phyloP scores from a whole-genome alignment of 2,888 invertebrate species.

The Criorhina ranunculi region DNA sequence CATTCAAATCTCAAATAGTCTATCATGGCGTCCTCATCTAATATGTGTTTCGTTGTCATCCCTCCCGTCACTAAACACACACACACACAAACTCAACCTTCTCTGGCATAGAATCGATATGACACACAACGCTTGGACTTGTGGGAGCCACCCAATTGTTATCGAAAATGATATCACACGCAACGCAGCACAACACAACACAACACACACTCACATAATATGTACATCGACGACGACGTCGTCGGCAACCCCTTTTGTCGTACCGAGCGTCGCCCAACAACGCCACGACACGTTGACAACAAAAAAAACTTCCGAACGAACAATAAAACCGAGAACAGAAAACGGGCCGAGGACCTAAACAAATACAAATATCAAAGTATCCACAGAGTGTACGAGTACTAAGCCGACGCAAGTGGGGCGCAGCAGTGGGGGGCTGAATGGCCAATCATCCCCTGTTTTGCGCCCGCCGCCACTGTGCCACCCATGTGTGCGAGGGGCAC shows the following conservation, averaged over 20 bases:
- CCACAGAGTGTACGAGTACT: constrained; percentile 8
- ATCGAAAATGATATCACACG: constrained; percentile 75
- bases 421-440: constrained; percentile 36
- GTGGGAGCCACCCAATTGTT: constrained; percentile 73
- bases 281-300: constrained; percentile 37
- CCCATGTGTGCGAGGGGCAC: constrained; percentile 11
- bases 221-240: constrained; percentile 32
- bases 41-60: constrained; percentile 9
- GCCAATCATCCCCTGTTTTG: constrained; percentile 40
- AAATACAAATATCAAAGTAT: constrained; percentile 59
- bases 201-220: constrained; percentile 31
- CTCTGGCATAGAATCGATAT: constrained; percentile 49
- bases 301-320: constrained; percentile 35
- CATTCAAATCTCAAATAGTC: constrained; percentile 69
- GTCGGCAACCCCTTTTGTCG: constrained; percentile 35
- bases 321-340: constrained; percentile 35
- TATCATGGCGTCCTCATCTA: constrained; percentile 49
- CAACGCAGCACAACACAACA: constrained; percentile 64
- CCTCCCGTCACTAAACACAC: constrained; percentile 6
- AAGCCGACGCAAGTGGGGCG: background rate
- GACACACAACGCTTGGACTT: constrained; percentile 63
- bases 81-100: constrained; percentile 1
- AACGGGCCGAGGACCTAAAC: constrained; percentile 58
- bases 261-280: background rate
- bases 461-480: constrained; percentile 5